Evolutionary conservation across 2,113 vertebrate genomes (phyloP), one percentile per base, ranked within the genome.

Genomic region (Micronycteris hirsuta): DNA sequence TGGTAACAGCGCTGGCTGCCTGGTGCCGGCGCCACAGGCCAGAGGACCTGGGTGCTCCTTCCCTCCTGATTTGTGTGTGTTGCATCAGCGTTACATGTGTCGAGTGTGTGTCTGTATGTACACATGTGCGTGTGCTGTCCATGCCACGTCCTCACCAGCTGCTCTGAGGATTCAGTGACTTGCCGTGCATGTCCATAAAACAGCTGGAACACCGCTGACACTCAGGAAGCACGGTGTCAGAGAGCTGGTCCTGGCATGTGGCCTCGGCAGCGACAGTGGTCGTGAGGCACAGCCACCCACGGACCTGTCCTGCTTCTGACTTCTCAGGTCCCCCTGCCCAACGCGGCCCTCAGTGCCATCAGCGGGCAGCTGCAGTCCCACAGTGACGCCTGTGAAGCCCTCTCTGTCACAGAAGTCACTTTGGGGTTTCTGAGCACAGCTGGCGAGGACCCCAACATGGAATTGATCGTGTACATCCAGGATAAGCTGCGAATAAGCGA

Each of bases 371-470:
- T 99, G 36, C 99, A 99, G 96, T 99, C 99, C 54, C 99, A 99
- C 97, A 99, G 98, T 4, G 99, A 99, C 3, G 98, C 99, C 97
- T 99, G 99, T 63, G 99, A 99, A 56, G 99, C 99, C 12, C 97
- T 99, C 93, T 98, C 98, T 7, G 97, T 99, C 9, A 89, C 98
- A 78, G 99, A 99, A 95, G 98, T 99, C 67, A 98, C 98, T 1
- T 95, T 99, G 73, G 99, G 99, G 10, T 99, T 99, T 97, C 98
- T 99, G 84, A 99, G 99, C 97, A 99, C 98, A 95, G 99, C 99
- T 3, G 99, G 99, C 0, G 99, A 98, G 86, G 97, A 99, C 0
- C 81, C 99, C 0, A 91, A 98, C 54, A 98, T 99, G 99, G 97
- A 97, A 90, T 97, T 99, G 90, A 98, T 98, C 1, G 73, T 71